Evolutionary conservation across 2,113 vertebrate species (phyloP).

Genomic region (Bubalus kerabau): DNA sequence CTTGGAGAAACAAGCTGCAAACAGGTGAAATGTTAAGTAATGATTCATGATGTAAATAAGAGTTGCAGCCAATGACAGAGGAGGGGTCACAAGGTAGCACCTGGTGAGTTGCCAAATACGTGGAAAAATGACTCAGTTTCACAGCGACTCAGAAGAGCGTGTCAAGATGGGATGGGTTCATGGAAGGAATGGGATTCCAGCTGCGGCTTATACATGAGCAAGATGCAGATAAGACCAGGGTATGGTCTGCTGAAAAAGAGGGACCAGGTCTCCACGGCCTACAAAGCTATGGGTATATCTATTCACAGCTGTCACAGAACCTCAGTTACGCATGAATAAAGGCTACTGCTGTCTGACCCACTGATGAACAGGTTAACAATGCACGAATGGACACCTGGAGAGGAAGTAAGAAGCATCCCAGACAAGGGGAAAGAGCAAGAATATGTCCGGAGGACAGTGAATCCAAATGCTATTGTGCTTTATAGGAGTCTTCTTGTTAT

Average conservation of each 20-base stretch:
- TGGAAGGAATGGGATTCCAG: neutral
- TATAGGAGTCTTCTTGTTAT: neutral
- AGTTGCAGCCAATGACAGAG: neutral
- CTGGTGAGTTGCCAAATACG: slow-evolving; percentile 24
- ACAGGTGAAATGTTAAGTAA: slow-evolving; percentile 47
- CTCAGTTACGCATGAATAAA: neutral
- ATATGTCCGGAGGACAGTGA: neutral
- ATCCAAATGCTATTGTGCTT: neutral
- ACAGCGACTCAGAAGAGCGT: neutral
- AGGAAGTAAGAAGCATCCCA: neutral
- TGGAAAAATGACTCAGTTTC: slow-evolving; percentile 32
- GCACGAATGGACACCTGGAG: neutral
- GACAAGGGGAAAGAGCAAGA: neutral
- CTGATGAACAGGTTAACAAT: neutral
- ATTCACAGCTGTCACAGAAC: neutral
- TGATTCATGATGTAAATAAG: slow-evolving; percentile 42
- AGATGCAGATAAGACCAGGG: neutral
- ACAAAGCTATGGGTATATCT: no score
- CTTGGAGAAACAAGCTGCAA: slow-evolving; percentile 19
- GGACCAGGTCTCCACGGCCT: neutral
- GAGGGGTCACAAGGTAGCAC: slow-evolving; percentile 33
- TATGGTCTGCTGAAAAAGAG: neutral
- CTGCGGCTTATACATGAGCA: neutral
- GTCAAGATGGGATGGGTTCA: neutral
- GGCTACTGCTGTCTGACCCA: neutral